Percentiles rank a stretch among this genome's conserved stretches.
These are phyloP conservation scores for Xanthia togata DNA, from an alignment of 2,888 invertebrate species.

Conservation along the genomic window DNA sequence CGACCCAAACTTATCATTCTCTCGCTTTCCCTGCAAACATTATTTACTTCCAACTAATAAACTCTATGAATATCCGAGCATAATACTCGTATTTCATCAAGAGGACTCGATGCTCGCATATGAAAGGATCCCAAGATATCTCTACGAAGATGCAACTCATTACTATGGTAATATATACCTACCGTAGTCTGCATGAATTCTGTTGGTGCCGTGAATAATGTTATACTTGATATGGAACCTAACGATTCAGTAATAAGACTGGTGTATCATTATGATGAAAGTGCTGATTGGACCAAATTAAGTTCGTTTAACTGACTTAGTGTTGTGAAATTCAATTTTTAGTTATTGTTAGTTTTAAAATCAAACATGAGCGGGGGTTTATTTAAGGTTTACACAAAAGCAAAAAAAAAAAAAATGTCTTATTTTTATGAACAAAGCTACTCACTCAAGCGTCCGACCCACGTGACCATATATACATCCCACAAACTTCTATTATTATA, in stretches of 20 bases:
- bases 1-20: slow-evolving; percentile 62
- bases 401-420: no score
- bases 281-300: slow-evolving; percentile 30
- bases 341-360: no score
- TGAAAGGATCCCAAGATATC: slow-evolving; percentile 63
- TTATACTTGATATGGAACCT: slow-evolving; percentile 64
- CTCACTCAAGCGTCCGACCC: no score
- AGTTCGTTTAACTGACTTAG: slow-evolving; percentile 19
- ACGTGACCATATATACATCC: neutral
- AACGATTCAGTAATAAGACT: slow-evolving; percentile 67
- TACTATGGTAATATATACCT: slow-evolving; percentile 78
- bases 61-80: slow-evolving; percentile 58
- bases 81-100: slow-evolving; percentile 66
- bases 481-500: neutral
- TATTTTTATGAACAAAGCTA: no score
- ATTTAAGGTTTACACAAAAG: no score
- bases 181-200: slow-evolving; percentile 71
- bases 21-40: slow-evolving; percentile 56
- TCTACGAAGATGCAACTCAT: slow-evolving; percentile 65
- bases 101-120: slow-evolving; percentile 53
- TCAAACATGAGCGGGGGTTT: no score
- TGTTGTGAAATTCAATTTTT: neutral
- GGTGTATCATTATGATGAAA: slow-evolving; percentile 55
- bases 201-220: slow-evolving; percentile 69
- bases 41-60: slow-evolving; percentile 66